phyloP scores from a whole-genome alignment of 2,113 vertebrate species.

The Eclectus roratus region DNA sequence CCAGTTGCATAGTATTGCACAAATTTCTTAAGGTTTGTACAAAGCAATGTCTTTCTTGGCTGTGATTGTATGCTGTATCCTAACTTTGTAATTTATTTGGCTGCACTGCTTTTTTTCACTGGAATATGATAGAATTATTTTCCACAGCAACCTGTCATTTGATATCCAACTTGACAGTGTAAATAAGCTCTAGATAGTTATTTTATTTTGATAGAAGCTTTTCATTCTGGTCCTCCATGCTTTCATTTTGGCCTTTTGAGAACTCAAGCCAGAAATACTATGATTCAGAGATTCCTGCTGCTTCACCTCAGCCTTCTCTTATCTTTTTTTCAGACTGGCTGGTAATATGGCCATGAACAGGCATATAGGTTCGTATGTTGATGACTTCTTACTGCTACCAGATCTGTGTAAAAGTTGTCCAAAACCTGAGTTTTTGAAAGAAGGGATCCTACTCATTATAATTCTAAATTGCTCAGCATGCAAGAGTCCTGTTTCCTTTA shows the following conservation, averaged over 20 bases:
- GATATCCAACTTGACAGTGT: neutral
- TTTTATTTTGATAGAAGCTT: slow-evolving; percentile 1
- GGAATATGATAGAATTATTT: neutral
- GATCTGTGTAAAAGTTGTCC: neutral
- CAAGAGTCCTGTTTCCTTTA: neutral
- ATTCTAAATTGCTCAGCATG: neutral
- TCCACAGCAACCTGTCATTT: neutral
- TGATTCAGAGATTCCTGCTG: neutral
- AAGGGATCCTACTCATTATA: neutral
- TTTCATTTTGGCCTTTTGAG: neutral
- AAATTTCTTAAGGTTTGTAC: neutral
- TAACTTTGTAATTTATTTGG: neutral
- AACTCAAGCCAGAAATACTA: neutral
- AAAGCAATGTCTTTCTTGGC: neutral
- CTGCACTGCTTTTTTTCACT: neutral
- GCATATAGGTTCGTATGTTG: neutral
- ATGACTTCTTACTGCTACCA: neutral
- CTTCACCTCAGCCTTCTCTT: neutral
- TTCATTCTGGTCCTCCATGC: neutral
- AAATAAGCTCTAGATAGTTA: neutral
- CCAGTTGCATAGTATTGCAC: neutral
- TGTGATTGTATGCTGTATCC: neutral
- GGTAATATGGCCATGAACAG: neutral
- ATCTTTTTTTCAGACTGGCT: neutral
- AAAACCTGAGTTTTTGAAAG: neutral